These are phyloP conservation scores for Caiman crocodilus DNA, from an alignment of 2,797 vertebrate genomes.

Conservation along the genomic window DNA sequence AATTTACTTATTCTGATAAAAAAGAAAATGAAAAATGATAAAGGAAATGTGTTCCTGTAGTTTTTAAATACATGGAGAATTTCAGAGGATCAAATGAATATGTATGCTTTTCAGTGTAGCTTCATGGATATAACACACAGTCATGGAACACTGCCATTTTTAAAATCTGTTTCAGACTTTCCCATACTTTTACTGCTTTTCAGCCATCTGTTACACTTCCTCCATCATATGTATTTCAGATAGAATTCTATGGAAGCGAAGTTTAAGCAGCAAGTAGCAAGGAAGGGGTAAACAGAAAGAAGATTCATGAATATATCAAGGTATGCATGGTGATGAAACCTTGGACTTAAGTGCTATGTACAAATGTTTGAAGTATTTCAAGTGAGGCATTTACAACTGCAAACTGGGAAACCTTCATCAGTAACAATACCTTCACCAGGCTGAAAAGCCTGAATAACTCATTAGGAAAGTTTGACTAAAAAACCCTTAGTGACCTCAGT, in stretches of 20 bases:
- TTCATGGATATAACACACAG: not conserved
- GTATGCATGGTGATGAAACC: not conserved
- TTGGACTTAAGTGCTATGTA: not conserved
- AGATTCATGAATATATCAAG: not conserved
- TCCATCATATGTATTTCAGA: not conserved
- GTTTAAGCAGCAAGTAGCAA: not conserved
- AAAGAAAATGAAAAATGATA: not conserved
- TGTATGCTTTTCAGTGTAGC: not conserved
- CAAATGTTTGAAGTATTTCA: slow-evolving; percentile 30
- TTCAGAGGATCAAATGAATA: not conserved
- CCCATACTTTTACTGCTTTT: not conserved
- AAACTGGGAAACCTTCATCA: slow-evolving; percentile 68
- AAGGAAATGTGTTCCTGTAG: not conserved
- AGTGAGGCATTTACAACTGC: slow-evolving; percentile 48
- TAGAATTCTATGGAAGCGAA: not conserved
- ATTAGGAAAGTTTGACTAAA: slow-evolving; percentile 66
- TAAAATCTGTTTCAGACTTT: not conserved
- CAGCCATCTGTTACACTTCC: not conserved
- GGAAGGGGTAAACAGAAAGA: not conserved
- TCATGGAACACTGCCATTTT: not conserved
- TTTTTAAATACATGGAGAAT: not conserved
- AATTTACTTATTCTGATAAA: not conserved
- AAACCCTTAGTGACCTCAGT: slow-evolving; percentile 67
- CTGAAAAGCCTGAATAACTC: slow-evolving; percentile 58
- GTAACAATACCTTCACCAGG: slow-evolving; percentile 43